Evolutionary conservation across 2,888 invertebrate species (phyloP), one percentile per base, ranked within the genome.

Genomic region (Melieria picta): DNA sequence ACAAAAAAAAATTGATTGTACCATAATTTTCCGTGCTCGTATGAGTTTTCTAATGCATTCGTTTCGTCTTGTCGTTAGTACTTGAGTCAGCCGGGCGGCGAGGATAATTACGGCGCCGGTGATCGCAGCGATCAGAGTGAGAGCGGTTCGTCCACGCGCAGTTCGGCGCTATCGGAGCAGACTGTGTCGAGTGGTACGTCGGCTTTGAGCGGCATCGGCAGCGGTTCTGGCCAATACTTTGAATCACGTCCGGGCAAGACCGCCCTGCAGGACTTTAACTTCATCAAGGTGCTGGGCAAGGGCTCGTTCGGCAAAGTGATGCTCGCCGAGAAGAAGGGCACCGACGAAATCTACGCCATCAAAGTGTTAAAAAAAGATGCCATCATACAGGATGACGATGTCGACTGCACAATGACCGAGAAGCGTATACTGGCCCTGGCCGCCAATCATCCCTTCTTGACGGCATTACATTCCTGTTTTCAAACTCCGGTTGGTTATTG

Each of bases 301-400:
- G 99, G 99, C 67, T 98, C 98, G 84, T 99, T 99, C 88, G 99
- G 99, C 72, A 99, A 98, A 90, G 98, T 99, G 66, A 97, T 99
- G 97, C 88, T 99, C 74, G 98, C 98, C 0, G 98, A 99, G 88
- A 93, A 93, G 86, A 96, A 94, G 87, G 94, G 93, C 77, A 92
- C 94, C 16, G 98, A 98, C 72, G 98, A 99, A 89, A 89, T 95
- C 78, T 94, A 93, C 85, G 94, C 94, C 10, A 92, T 94, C 73
- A 94, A 94, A 86, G 93, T 98, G 79, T 89, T 99, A 83, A 98
- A 98, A 89, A 99, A 99, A 88, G 97, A 98, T 89, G 96, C 96
- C 56, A 99, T 99, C 78, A 94, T 98, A 82, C 98, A 98, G 89
- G 98, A 99, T 88, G 99, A 99, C 87, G 99, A 99, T 89, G 98